Base-by-base conservation (phyloP, 1,140 invertebrate species). In the Aphaenogaster ashmeadi region DNA sequence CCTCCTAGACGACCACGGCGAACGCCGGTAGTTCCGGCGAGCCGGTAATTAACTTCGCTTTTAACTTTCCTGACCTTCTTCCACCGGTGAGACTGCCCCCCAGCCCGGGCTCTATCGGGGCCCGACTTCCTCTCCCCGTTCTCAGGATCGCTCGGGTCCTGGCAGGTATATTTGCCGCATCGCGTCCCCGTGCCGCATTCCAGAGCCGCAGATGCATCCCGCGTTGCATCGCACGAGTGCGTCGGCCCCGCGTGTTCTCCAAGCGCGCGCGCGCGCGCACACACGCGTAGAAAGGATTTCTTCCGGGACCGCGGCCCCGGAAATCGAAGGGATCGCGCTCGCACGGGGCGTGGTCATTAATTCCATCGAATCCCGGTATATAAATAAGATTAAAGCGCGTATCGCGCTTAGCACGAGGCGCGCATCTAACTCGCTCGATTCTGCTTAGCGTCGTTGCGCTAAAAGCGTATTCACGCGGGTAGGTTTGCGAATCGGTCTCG, bases 251-350 rank as follows among this genome's bases (percentile, higher is more conserved):
- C 15, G 13, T 56, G 6, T 18, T 44, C 87, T 77, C 75, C 18
- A 27, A 27, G 27, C 56, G 44, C 18, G 15, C 41, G 18, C 18
- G 52, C 74, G 56, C 85, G 62, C 84, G 33, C 7, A 5, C 41
- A 67, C 78, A 62, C 87, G 85, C 74, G 60, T 81, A 79, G 88
- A 87, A 78, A 86, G 71, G 90, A 83, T 90, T 72, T 75, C 88
- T 91, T 90, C 90, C 90, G 89, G 90, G 90, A 90, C 90, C 90
- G 89, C 90, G 90, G 90, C 90, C 90, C 89, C 89, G 90, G 90
- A 91, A 91, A 91, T 85, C 87, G 81, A 86, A 89, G 54, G 60
- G 62, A 88, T 91, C 71, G 88, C 78, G 74, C 69, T 41, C 64
- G 33, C 66, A 64, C 87, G 81, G 85, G 90, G 90, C 90, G 90